A percentile compares a stretch with the other conserved stretches of the same genome.
phyloP scores from a whole-genome alignment of 1,140 invertebrate genomes.

The Drosophila gunungcola region DNA sequence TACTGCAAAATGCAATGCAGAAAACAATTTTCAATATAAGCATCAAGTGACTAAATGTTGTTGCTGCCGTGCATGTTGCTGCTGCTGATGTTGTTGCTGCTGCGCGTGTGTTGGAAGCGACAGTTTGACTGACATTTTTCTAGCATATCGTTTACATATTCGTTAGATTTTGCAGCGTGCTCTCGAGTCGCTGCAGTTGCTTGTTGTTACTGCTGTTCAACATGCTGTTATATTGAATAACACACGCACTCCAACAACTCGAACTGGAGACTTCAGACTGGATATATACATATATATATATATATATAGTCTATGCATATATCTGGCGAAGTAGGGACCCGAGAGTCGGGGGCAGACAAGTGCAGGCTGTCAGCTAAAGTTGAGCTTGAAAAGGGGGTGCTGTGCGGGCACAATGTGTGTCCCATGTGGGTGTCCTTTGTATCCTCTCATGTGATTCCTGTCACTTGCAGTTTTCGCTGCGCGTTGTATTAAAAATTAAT shows the following conservation, averaged over 20 bases:
- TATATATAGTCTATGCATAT: neutral
- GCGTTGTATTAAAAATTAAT: conserved; percentile 76
- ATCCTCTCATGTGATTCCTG: conserved; percentile 65
- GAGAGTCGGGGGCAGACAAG: conserved; percentile 29
- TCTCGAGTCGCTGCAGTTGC: conserved; percentile 47
- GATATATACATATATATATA: neutral
- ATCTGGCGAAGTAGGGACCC: conserved; percentile 11
- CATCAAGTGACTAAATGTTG: conserved; percentile 81
- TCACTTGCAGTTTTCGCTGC: conserved; percentile 72
- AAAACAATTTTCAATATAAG: conserved; percentile 84
- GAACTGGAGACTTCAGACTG: conserved; percentile 11
- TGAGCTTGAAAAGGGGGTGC: conserved; percentile 6
- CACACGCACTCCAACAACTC: conserved; percentile 56
- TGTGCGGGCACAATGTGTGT: neutral
- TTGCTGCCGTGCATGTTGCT: conserved; percentile 40
- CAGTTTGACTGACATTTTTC: conserved; percentile 84
- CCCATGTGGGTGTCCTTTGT: conserved; percentile 45
- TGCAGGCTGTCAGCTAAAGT: conserved; percentile 47
- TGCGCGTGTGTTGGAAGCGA: conserved; percentile 83
- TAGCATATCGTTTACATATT: conserved; percentile 84
- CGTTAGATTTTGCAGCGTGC: conserved; percentile 77
- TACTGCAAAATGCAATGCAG: conserved; percentile 72
- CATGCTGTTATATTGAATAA: conserved; percentile 81
- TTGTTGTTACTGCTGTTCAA: conserved; percentile 72
- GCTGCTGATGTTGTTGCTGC: conserved; percentile 39